Base-by-base conservation (phyloP, 2,888 invertebrate genomes). In the Spisula solida region DNA sequence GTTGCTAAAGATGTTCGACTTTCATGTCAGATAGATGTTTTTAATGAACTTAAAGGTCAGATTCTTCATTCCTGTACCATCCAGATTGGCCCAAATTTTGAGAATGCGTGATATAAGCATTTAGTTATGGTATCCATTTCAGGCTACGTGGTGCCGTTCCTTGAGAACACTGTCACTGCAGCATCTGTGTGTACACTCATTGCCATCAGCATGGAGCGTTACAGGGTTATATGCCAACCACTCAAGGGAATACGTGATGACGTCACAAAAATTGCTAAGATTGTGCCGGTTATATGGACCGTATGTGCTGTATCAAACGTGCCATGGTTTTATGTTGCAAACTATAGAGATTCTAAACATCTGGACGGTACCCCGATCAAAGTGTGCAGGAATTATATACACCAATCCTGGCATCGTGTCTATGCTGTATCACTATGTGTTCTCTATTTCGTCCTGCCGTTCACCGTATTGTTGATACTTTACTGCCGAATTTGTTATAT, bases 71-170 rank as follows among this genome's bases (percentile, higher is more conserved):
- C n/a, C n/a, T n/a, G n/a, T n/a, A n/a, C n/a, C n/a, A n/a, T n/a
- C n/a, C n/a, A n/a, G n/a, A n/a, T n/a, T n/a, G n/a, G n/a, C n/a
- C n/a, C n/a, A n/a, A n/a, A n/a, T n/a, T n/a, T n/a, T n/a, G n/a
- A n/a, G n/a, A n/a, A n/a, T n/a, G n/a, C n/a, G n/a, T n/a, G n/a
- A n/a, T n/a, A n/a, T n/a, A n/a, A n/a, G n/a, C n/a, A n/a, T n/a
- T n/a, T n/a, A n/a, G n/a, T n/a, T n/a, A n/a, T n/a, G n/a, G n/a
- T 25, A 34, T 86, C 31, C 55, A 48, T 94, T 97, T 66, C 97
- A 99, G 99, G 99, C 97, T 98, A 98, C 96, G 98, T 98, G 29
- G 98, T 99, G 8, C 99, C 99, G 0, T 99, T 99, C 96, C 98
- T 99, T 88, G 99, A 99, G 97, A 97, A 98, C 96, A 98, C 98